Evolutionary conservation across 2,888 invertebrate genomes (phyloP).

Genomic region (Xanthorhoe spadicearia): DNA sequence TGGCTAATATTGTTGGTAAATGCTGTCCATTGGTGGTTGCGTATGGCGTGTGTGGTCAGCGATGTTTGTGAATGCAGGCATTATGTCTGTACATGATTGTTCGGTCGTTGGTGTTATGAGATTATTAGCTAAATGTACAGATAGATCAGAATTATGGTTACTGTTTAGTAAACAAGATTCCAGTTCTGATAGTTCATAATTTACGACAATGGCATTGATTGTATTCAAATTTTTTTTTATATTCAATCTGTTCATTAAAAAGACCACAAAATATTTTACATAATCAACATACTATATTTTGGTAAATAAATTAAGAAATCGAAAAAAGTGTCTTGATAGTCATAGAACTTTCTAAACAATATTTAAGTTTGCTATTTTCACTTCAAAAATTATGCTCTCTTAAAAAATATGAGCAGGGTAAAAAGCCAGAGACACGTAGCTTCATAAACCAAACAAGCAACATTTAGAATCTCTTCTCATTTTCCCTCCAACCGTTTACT

Average conservation of each 20-base stretch:
- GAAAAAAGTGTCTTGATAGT: no score
- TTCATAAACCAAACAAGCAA: background rate
- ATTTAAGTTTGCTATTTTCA: no score
- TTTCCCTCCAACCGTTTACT: background rate
- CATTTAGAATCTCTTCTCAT: background rate
- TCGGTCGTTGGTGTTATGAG: conserved; percentile 2
- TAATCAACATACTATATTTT: no score
- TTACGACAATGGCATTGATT: background rate
- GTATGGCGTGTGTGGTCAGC: conserved; percentile 25
- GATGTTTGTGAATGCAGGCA: conserved; percentile 19
- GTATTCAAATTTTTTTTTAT: no score
- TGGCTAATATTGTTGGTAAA: conserved; percentile 47
- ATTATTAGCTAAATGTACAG: conserved; percentile 14
- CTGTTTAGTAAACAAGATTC: background rate
- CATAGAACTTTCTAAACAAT: no score
- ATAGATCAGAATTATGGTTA: conserved; percentile 9
- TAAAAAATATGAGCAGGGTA: background rate
- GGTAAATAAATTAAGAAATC: no score
- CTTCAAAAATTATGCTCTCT: no score
- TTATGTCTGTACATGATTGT: conserved; percentile 8
- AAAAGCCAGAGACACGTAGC: background rate
- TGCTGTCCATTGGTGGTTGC: conserved; percentile 34
- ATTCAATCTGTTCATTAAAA: background rate
- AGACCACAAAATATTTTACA: background rate
- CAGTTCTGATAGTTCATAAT: background rate